Conservation (phyloP, 2,113 vertebrate species). For the Setophaga coronata region DNA sequence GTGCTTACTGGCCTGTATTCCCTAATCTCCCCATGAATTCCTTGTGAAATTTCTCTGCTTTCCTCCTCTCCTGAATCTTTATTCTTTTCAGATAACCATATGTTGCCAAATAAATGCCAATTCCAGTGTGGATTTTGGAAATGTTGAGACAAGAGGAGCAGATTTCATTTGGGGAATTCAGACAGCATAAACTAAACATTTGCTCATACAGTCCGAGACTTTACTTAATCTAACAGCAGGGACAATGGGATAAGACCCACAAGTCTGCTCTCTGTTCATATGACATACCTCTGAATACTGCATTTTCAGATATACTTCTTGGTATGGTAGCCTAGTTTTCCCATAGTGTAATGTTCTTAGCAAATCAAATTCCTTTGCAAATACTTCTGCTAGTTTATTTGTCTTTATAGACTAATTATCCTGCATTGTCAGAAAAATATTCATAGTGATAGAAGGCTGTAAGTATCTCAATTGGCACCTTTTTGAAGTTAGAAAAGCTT, state of each 20-base stretch:
- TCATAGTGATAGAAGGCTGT: neutral
- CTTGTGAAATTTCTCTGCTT: neutral
- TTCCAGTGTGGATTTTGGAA: neutral
- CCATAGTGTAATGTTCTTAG: neutral
- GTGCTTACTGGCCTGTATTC: neutral
- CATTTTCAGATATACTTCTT: neutral
- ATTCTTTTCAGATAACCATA: neutral
- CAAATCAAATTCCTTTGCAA: neutral
- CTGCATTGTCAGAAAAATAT: neutral
- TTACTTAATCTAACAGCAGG: neutral
- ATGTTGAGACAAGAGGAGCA: neutral
- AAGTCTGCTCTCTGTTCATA: neutral
- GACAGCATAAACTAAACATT: neutral
- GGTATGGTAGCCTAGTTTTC: rapidly evolving
- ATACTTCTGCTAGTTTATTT: neutral
- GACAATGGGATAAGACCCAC: neutral
- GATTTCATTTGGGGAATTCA: neutral
- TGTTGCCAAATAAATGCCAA: neutral
- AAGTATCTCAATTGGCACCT: neutral
- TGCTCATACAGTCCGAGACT: neutral
- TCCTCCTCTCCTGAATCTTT: neutral
- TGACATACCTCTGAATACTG: neutral
- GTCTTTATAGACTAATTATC: neutral
- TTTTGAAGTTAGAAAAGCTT: neutral
- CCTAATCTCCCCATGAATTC: neutral